These are phyloP conservation scores for Lophochroa leadbeateri DNA, from an alignment of 2,113 vertebrate genomes.

Conservation along the genomic window DNA sequence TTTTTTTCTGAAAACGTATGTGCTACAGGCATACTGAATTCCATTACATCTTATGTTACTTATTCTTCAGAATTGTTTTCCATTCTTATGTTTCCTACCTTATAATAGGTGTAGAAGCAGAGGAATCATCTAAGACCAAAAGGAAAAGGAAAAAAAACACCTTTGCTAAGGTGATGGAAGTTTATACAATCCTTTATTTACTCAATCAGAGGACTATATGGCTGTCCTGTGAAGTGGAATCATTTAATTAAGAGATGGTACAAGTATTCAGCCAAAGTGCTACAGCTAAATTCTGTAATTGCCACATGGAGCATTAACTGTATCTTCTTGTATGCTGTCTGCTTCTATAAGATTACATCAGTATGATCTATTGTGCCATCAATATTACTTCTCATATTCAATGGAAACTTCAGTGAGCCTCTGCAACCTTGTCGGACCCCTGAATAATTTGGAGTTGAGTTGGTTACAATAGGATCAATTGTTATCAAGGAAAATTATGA, in stretches of 20 bases:
- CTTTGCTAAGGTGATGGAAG: not conserved
- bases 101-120: not conserved
- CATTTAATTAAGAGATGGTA: constrained; percentile 59
- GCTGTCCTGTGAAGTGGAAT: constrained; percentile 51
- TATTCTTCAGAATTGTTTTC: not conserved
- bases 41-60: not conserved
- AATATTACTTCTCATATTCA: constrained; percentile 6
- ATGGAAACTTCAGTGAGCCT: not conserved
- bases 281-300: constrained; percentile 59
- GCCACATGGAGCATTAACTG: constrained; percentile 58
- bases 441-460: not conserved
- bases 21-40: not conserved
- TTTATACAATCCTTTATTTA: constrained; percentile 39
- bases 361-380: constrained; percentile 10
- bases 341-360: constrained; percentile 20
- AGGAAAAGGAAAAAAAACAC: not conserved
- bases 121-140: not conserved
- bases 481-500: not conserved
- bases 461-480: not conserved
- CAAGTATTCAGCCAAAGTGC: constrained; percentile 35
- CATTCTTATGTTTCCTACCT: not conserved
- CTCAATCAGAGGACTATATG: not conserved
- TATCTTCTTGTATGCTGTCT: constrained; percentile 42
- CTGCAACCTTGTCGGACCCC: not conserved
- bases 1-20: not conserved